A percentile compares a stretch with the other conserved stretches of the same genome.
Evolutionary conservation across 2,113 vertebrate genomes (phyloP).

Genomic region (Microcebus lehilahytsara): DNA sequence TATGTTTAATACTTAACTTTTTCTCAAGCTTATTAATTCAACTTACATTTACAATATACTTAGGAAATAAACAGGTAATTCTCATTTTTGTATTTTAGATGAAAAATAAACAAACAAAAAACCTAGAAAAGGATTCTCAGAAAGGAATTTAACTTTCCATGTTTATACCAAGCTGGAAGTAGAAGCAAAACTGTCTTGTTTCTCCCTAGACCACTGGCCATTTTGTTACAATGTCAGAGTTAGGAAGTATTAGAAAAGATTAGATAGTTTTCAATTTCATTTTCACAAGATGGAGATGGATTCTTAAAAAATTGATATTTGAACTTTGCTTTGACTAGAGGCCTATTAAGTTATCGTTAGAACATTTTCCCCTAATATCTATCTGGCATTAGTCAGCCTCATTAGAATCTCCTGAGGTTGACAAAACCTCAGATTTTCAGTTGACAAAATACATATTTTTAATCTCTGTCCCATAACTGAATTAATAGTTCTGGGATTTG

Average conservation of each 20-base stretch:
- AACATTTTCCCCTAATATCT: not conserved
- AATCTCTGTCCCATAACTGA: not conserved
- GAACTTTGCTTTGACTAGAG: not conserved
- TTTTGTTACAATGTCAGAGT: not conserved
- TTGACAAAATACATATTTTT: not conserved
- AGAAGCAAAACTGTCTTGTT: not conserved
- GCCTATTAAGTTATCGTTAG: not conserved
- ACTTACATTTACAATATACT: not conserved
- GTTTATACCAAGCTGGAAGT: not conserved
- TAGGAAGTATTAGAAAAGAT: not conserved
- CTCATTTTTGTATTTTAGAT: not conserved
- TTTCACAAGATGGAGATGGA: not conserved
- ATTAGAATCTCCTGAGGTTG: not conserved
- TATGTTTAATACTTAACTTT: not conserved
- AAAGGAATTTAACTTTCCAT: not conserved
- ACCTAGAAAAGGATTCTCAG: not conserved
- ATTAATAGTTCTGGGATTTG: not conserved
- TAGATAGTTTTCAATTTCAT: not conserved
- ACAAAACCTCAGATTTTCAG: not conserved
- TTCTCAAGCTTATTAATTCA: not conserved
- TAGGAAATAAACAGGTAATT: not conserved
- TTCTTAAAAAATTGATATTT: slow-evolving; percentile 1
- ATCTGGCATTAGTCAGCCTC: not conserved
- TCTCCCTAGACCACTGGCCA: not conserved
- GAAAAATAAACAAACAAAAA: not conserved